These are phyloP conservation scores for Paramisgurnus dabryanus DNA, from an alignment of 2,113 vertebrate species.

Conservation along the genomic window DNA sequence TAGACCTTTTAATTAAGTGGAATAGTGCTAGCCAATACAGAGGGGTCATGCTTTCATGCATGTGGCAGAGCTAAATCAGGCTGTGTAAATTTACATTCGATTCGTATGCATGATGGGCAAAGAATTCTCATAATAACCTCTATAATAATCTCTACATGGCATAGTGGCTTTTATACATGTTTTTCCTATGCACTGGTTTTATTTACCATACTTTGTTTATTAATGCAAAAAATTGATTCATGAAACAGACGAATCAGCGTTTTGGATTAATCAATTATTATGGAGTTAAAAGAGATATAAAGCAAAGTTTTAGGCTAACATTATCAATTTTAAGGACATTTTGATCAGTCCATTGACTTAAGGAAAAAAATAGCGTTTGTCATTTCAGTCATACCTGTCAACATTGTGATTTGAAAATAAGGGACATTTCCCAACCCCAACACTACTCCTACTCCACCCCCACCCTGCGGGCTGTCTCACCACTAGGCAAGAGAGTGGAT, in stretches of 20 bases:
- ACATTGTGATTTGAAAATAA: no score
- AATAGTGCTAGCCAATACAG: no score
- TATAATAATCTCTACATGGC: background rate
- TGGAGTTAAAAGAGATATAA: background rate
- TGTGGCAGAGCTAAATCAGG: background rate
- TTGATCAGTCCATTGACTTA: background rate
- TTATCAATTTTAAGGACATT: background rate
- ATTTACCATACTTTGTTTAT: background rate
- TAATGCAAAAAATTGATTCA: background rate
- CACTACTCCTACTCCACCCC: no score
- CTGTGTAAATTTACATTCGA: background rate
- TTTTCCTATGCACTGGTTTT: no score
- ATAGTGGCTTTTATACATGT: no score
- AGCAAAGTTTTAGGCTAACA: background rate
- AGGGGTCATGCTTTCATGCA: no score
- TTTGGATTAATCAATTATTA: background rate
- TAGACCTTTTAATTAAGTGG: no score
- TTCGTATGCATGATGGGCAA: background rate
- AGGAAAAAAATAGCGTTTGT: background rate
- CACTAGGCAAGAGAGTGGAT: no score
- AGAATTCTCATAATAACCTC: background rate
- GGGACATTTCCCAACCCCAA: no score
- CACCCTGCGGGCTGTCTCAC: no score
- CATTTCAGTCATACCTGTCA: background rate
- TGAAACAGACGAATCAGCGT: background rate